Conservation (phyloP, 2,888 invertebrate genomes). For the Temnothorax unifasciatus region DNA sequence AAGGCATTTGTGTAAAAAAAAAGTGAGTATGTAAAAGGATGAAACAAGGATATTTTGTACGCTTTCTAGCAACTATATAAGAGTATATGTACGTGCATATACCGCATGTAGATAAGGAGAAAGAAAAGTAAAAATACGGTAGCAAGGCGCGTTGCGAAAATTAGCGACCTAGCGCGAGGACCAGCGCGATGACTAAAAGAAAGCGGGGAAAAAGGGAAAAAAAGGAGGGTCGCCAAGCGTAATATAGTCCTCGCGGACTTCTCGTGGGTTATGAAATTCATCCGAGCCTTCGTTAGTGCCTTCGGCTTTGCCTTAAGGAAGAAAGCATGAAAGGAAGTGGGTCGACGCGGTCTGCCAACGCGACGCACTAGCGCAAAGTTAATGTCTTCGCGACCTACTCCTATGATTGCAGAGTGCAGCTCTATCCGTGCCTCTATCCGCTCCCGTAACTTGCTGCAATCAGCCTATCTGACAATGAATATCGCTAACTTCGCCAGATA, state of each 20-base stretch:
- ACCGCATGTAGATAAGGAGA: slow-evolving; percentile 24
- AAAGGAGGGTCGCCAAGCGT: slow-evolving; percentile 13
- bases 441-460: slow-evolving; percentile 47
- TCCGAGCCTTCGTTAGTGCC: slow-evolving; percentile 56
- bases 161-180: slow-evolving; percentile 38
- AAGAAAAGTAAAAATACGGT: background rate
- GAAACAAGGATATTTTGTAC: slow-evolving; percentile 19
- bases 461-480: slow-evolving; percentile 33
- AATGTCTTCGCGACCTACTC: slow-evolving; percentile 64
- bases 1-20: slow-evolving; percentile 7
- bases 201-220: background rate
- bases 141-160: slow-evolving; percentile 35
- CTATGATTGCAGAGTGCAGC: slow-evolving; percentile 56
- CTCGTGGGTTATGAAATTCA: slow-evolving; percentile 57
- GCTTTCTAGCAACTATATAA: slow-evolving; percentile 15
- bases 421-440: slow-evolving; percentile 31
- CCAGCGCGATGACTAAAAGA: slow-evolving; percentile 33
- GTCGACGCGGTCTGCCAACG: slow-evolving; percentile 49
- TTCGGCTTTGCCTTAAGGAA: slow-evolving; percentile 55
- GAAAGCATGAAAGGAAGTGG: slow-evolving; percentile 52
- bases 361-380: slow-evolving; percentile 48
- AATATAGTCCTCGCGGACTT: slow-evolving; percentile 47
- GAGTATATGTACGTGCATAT: background rate
- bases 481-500: background rate
- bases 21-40: slow-evolving; percentile 2